Conservation (phyloP, 1,140 invertebrate genomes). For the Calephelis nemesis region DNA sequence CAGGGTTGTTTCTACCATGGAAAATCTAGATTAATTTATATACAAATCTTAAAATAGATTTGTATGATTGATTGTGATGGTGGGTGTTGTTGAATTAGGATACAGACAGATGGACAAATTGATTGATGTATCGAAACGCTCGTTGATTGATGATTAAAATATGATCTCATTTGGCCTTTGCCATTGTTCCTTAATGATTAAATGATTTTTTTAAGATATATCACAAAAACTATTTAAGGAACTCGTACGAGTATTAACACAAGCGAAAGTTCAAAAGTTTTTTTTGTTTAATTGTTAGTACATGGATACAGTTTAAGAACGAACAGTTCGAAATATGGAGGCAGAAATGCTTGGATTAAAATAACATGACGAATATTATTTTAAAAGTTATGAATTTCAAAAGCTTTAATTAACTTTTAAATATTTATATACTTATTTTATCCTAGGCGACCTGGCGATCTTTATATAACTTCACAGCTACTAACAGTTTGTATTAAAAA, state of each 20-base stretch:
- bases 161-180: conserved; percentile 61
- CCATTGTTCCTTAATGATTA: conserved; percentile 42
- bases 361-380: too few species aligned
- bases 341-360: too few species aligned
- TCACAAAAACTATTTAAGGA: conserved; percentile 2
- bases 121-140: conserved; percentile 57
- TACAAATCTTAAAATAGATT: conserved; percentile 13
- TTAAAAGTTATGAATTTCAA: too few species aligned
- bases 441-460: too few species aligned
- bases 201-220: conserved; percentile 23
- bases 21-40: conserved; percentile 3
- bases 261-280: background rate
- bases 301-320: too few species aligned
- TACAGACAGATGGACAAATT: conserved; percentile 40
- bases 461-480: too few species aligned
- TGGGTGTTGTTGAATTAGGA: conserved; percentile 35
- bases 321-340: too few species aligned
- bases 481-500: too few species aligned
- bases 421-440: too few species aligned
- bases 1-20: too few species aligned
- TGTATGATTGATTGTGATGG: conserved; percentile 15
- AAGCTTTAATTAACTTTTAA: too few species aligned
- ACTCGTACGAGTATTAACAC: background rate
- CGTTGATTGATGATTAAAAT: conserved; percentile 45
- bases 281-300: too few species aligned